phyloP scores from a whole-genome alignment of 2,797 vertebrate genomes.

The Sciurus vulgaris region DNA sequence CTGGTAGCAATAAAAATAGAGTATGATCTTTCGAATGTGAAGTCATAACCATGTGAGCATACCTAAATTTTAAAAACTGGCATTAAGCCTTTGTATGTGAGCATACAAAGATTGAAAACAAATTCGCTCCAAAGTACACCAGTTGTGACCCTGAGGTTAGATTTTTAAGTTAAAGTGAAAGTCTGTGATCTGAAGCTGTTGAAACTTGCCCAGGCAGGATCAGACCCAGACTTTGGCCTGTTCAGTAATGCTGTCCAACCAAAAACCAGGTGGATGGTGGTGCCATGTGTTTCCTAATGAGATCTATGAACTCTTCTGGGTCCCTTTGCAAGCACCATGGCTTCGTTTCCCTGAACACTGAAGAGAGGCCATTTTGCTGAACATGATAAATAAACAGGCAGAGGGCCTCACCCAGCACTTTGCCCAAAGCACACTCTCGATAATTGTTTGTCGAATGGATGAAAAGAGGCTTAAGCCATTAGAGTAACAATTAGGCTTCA shows the following conservation, averaged over 20 bases:
- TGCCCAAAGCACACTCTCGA: neutral
- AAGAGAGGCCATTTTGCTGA: neutral
- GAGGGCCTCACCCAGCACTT: neutral
- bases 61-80: no score
- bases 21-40: neutral
- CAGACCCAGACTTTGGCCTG: slow-evolving; percentile 33
- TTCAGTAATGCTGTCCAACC: slow-evolving; percentile 2
- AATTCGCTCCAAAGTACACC: neutral
- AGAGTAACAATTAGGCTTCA: slow-evolving; percentile 53
- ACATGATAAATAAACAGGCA: neutral
- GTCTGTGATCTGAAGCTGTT: neutral
- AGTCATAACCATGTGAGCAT: neutral
- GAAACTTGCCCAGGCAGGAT: neutral
- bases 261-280: neutral
- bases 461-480: slow-evolving; percentile 49
- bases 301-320: neutral
- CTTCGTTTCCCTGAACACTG: neutral
- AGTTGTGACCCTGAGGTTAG: neutral
- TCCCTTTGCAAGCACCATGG: neutral
- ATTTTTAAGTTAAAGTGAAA: neutral
- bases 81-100: neutral
- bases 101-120: neutral
- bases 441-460: slow-evolving; percentile 30
- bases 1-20: slow-evolving; percentile 56
- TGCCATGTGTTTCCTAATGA: slow-evolving; percentile 9